Evolutionary conservation across 2,888 invertebrate species (phyloP), one percentile per base, ranked within the genome.

Genomic region (Pollenia angustigena): DNA sequence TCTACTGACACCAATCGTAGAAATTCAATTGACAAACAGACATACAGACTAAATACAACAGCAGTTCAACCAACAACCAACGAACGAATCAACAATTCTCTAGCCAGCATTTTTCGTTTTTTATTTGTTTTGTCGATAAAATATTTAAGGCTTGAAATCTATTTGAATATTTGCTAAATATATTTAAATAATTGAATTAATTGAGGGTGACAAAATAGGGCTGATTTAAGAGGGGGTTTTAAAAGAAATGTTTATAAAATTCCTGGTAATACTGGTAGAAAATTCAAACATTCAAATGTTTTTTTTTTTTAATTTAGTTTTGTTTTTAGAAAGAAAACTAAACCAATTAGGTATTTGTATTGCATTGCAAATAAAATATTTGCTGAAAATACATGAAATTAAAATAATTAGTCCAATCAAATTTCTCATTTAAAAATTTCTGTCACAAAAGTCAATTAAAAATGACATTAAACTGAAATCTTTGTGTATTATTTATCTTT

Each of bases 121-220:
- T 44, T 62, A 54, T 69, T 78, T 66, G 44, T 60, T 74, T 66
- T 32, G 58, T 74, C 66, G 66, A 72, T 79, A 23, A 83, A 74
- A 52, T 69, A 80, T 68, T 69, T 69, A 62, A 16, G 58, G 58
- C 56, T 74, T 69, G 16, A 54, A 84, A 32, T 80, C 40, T 66
- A 50, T 72, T 76, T 58, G 64, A 72, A 71, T 66, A 52, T 46
- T 72, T 62, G 14, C 4, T 12, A 69, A 64, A 44, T 66, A 80
- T 69, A 72, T 85, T 79, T 85, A 74, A 80, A 80, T 75, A 80
- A 80, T 76, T 85, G 56, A 85, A 76, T 85, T 85, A 71, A 58
- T 11, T 71, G 7, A 1, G 7, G 2, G 40, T 50, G 62, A 23
- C n/a, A 54, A 46, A 32, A 32, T 0, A n/a, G 32, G 32, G 32